Conservation (phyloP, 2,113 vertebrate genomes). For the Sciurus niger region DNA sequence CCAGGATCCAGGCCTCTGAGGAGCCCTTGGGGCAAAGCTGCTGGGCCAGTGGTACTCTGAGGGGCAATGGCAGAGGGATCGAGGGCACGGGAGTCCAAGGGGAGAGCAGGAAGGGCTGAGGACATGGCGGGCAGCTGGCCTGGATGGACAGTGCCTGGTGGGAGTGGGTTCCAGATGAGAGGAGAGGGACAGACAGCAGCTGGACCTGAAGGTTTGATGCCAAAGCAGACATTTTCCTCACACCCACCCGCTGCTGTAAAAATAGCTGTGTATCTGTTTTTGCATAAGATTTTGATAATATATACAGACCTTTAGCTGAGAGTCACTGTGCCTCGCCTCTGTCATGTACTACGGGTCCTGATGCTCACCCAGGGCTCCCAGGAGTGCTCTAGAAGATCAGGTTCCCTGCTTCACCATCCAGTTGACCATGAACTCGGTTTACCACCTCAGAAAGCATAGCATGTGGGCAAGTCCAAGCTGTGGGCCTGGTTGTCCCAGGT, state of each 20-base stretch:
- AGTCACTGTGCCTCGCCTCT: neutral
- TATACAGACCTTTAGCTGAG: conserved; percentile 64
- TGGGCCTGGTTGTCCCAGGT: neutral
- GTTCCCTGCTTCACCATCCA: neutral
- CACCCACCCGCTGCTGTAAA: conserved; percentile 69
- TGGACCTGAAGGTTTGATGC: conserved; percentile 67
- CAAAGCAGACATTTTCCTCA: conserved; percentile 75
- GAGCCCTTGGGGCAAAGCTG: conserved; percentile 76
- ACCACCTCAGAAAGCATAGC: neutral
- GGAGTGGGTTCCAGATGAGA: neutral
- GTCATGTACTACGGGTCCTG: neutral
- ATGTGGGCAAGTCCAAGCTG: neutral
- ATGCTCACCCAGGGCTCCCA: neutral
- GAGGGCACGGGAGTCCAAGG: neutral
- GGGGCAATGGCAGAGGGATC: neutral
- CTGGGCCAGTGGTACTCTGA: conserved; percentile 37
- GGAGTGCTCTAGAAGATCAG: neutral
- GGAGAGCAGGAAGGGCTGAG: neutral
- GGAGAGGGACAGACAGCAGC: conserved; percentile 12
- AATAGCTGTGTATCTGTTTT: conserved; percentile 70
- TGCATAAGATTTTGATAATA: conserved; percentile 82
- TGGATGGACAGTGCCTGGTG: neutral
- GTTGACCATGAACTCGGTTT: neutral
- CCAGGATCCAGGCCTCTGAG: conserved; percentile 81
- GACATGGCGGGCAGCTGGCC: neutral